A percentile compares a stretch with the other conserved stretches of the same genome.
Evolutionary conservation across 2,888 invertebrate species (phyloP).

Genomic region (Belgica antarctica): DNA sequence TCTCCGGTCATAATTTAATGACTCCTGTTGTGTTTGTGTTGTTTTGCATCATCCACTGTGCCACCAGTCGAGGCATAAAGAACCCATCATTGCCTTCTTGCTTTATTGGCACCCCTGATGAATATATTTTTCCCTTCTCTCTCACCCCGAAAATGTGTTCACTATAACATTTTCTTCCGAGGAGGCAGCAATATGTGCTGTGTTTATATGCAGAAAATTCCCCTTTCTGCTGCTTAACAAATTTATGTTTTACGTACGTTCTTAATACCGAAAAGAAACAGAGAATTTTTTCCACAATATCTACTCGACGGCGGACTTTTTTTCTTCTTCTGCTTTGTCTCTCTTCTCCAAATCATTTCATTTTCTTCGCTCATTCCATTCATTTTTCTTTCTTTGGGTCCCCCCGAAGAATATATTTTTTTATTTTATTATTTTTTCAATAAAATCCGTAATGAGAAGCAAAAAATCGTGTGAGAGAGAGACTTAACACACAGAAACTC

Average conservation of each 20-base stretch:
- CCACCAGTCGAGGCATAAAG: neutral
- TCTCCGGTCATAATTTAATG: conserved; percentile 2
- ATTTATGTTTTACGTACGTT: conserved; percentile 31
- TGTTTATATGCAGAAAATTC: conserved; percentile 19
- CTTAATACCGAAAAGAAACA: conserved; percentile 18
- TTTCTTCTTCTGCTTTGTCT: neutral
- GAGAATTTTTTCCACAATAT: conserved; percentile 19
- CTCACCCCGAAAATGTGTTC: conserved; percentile 16
- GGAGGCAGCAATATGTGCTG: conserved; percentile 25
- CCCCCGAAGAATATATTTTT: conserved; percentile 17
- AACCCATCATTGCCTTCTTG: conserved; percentile 22
- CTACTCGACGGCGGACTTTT: conserved; percentile 21
- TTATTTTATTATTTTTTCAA: conserved; percentile 29
- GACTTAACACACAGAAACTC: neutral
- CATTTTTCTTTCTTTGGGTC: neutral
- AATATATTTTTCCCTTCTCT: conserved; percentile 16
- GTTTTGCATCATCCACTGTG: neutral
- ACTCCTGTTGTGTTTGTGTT: neutral
- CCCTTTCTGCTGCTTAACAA: conserved; percentile 33
- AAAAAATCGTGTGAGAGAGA: neutral
- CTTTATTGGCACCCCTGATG: conserved; percentile 25
- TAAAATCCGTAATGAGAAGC: conserved; percentile 35
- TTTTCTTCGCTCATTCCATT: conserved; percentile 15
- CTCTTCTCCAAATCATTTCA: neutral
- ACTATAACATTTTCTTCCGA: conserved; percentile 5